Base-by-base conservation (phyloP, 2,113 vertebrate species). In the Dipodomys spectabilis region DNA sequence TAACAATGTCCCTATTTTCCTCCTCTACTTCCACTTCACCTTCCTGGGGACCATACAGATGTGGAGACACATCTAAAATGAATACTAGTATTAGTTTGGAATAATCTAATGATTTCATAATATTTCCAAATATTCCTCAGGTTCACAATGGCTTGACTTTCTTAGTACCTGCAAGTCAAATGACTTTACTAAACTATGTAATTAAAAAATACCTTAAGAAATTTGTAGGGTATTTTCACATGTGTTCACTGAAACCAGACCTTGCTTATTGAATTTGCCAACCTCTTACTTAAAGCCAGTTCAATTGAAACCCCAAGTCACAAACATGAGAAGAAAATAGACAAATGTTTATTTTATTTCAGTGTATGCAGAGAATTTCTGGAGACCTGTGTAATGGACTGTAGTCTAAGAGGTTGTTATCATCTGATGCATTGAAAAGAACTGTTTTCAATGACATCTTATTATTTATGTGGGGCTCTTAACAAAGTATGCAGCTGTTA, bases 281-380 rank as follows among this genome's bases (percentile, higher is more conserved):
- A 94, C 49, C 82, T 95, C 57, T 93, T 89, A 91, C 94, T 81
- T 94, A 89, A 94, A 96, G 67, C 49, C 82, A 84, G 83, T 95
- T 92, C 88, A 93, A 89, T 57, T 62, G 89, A 91, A 96, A 86
- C 65, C 75, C 94, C 2, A 20, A 81, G 53, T 45, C 86, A 20
- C 67, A 77, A 49, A 32, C 73, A 44, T 88, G 67, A 85, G 83
- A 87, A 97, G 86, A 57, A 95, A 97, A 86, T 86, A 12, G 77
- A 74, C 2, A 1, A 83, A 44, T 39, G 7, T 1, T 74, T 39
- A 62, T 95, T 90, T 96, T 94, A 71, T 84, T 97, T 92, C 44
- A 44, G 8, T 80, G 67, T 30, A 22, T 12, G n/a, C n/a, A 91
- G 64, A 94, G 2, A 32, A 49, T 27, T 86, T 94, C 91, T 75